Conservation (phyloP, 2,797 vertebrate genomes). For the Anisognathus igniventris region DNA sequence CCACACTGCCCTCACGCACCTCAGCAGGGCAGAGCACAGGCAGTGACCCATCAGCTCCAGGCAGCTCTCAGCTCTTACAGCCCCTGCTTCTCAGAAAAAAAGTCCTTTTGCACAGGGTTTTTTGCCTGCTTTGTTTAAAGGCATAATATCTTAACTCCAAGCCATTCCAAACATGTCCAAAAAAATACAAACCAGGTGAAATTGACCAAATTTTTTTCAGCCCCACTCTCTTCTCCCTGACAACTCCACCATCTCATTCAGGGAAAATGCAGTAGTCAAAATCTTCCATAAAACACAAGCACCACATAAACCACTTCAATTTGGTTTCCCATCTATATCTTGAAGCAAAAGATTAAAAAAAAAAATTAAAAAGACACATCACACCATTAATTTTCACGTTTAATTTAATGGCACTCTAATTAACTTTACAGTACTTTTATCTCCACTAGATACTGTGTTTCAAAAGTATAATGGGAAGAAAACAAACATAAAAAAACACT, state of each 20-base stretch:
- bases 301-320: not conserved
- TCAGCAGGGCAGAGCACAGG: not conserved
- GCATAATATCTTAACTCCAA: not conserved
- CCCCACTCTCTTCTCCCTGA: not conserved
- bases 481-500: not conserved
- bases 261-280: not conserved
- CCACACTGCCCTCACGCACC: accelerated
- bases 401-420: slow-evolving; percentile 39
- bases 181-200: not conserved
- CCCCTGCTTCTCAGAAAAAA: not conserved
- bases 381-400: not conserved
- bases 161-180: not conserved
- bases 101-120: not conserved
- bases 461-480: not conserved
- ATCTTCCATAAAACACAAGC: not conserved
- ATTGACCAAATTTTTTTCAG: not conserved
- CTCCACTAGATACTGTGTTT: slow-evolving; percentile 1
- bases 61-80: not conserved
- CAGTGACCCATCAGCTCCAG: not conserved
- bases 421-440: slow-evolving; percentile 34
- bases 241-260: not conserved
- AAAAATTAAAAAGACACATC: not conserved
- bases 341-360: accelerated
- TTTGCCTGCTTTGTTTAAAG: not conserved
- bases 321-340: not conserved